Evolutionary conservation across 2,113 vertebrate genomes (phyloP).

Genomic region (Scophthalmus maximus): DNA sequence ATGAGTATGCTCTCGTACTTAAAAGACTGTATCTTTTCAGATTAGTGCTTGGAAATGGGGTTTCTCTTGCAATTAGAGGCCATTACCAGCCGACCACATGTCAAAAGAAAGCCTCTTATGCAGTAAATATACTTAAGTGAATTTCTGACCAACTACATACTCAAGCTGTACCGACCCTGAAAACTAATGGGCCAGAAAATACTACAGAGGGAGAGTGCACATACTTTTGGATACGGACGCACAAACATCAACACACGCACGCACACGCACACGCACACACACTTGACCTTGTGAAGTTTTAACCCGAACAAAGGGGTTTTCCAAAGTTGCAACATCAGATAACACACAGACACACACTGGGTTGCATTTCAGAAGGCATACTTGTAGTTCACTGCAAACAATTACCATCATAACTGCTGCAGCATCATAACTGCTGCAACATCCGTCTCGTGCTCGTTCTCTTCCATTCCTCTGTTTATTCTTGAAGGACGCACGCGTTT

Average conservation of each 20-base stretch:
- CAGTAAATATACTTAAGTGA: conserved; percentile 64
- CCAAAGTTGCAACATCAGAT: conserved; percentile 47
- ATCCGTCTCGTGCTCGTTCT: background rate
- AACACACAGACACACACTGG: conserved; percentile 43
- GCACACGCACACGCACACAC: conserved; percentile 20
- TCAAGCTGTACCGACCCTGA: conserved; percentile 53
- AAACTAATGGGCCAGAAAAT: conserved; percentile 75
- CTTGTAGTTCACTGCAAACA: conserved; percentile 81
- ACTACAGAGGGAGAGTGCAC: conserved; percentile 19
- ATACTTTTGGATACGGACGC: conserved; percentile 24
- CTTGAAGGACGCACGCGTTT: background rate
- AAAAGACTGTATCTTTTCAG: conserved; percentile 45
- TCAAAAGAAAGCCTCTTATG: conserved; percentile 61
- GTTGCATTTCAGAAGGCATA: conserved; percentile 41
- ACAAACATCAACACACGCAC: conserved; percentile 42
- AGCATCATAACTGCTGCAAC: conserved; percentile 78
- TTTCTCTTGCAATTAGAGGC: conserved; percentile 69
- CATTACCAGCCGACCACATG: conserved; percentile 64
- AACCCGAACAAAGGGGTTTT: conserved; percentile 77
- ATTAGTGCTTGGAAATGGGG: conserved; percentile 47
- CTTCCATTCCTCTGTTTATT: conserved; percentile 20
- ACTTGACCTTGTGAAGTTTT: conserved; percentile 80
- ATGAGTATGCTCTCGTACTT: conserved; percentile 5
- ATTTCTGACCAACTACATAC: conserved; percentile 65
- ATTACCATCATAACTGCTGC: conserved; percentile 80